Evolutionary conservation across 2,797 vertebrate species (phyloP).

Genomic region (Pseudochirops cupreus): DNA sequence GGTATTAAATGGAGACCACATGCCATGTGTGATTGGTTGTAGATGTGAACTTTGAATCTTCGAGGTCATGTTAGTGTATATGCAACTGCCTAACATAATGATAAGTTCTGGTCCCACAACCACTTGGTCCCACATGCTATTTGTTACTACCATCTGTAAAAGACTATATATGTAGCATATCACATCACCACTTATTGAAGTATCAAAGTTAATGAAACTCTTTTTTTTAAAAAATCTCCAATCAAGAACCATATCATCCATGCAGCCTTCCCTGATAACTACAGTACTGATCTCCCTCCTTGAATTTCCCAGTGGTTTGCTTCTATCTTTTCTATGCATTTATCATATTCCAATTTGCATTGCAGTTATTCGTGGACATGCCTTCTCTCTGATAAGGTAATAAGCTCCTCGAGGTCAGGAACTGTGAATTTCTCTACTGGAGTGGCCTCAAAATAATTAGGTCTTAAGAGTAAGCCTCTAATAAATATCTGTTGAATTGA

Average conservation of each 20-base stretch:
- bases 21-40: neutral
- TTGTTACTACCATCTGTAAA: neutral
- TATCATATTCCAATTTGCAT: neutral
- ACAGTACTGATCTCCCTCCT: neutral
- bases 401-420: neutral
- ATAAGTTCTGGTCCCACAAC: neutral
- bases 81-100: accelerated
- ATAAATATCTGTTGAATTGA: neutral
- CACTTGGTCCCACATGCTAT: neutral
- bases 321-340: neutral
- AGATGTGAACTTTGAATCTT: accelerated
- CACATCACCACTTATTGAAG: neutral
- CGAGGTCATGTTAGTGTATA: accelerated
- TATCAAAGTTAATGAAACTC: neutral
- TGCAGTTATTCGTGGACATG: neutral
- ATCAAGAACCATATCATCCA: neutral
- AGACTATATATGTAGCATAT: neutral
- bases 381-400: neutral
- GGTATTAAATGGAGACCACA: neutral
- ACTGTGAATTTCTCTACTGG: neutral
- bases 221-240: neutral
- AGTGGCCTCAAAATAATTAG: neutral
- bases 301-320: neutral
- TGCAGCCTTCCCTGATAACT: neutral
- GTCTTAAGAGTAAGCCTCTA: neutral